Base-by-base conservation (phyloP, 2,113 vertebrate genomes). In the Scopus umbretta region DNA sequence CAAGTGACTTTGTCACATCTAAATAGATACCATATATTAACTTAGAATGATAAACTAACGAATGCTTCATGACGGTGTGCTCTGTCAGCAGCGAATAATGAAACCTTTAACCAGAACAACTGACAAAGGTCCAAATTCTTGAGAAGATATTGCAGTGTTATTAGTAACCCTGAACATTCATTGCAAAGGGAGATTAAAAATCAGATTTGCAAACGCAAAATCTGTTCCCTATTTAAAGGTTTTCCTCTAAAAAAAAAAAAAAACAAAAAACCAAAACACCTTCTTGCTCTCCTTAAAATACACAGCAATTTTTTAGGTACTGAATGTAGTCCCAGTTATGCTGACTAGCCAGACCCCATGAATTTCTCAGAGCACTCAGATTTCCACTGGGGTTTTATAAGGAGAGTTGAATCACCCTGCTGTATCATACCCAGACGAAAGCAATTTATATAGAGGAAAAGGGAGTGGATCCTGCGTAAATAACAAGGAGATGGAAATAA, bases 81-180 rank as follows among this genome's bases (percentile, higher is more conserved):
- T 96, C 89, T 96, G 30, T 61, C 81, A 91, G 75, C 71, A 92
- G 40, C 67, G 95, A 95, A 97, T 95, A 97, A 96, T 94, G 80
- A 96, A 97, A 95, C 55, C 65, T 96, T 96, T 94, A 97, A 91
- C 78, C 92, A 94, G 73, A 63, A 97, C 32, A 84, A 94, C 85
- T 83, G 47, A 95, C 70, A 94, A 96, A 96, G 58, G 52, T 90
- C 22, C 86, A 84, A 89, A 94, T 86, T 96, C 58, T 96, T 93
- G 61, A 88, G 73, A 95, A 95, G 83, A 93, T 92, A 92, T n/a
- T 95, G 45, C 67, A 87, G 52, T 65, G 56, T 75, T 94, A 66
- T 88, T 94, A 94, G 86, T 95, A 93, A 45, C 56, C 63, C 82
- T 90, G 96, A 96, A 93, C 40, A 92, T 79, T 89, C 30, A 86